phyloP scores from a whole-genome alignment of 2,888 invertebrate genomes.

The Disparrhopalites patrizii region DNA sequence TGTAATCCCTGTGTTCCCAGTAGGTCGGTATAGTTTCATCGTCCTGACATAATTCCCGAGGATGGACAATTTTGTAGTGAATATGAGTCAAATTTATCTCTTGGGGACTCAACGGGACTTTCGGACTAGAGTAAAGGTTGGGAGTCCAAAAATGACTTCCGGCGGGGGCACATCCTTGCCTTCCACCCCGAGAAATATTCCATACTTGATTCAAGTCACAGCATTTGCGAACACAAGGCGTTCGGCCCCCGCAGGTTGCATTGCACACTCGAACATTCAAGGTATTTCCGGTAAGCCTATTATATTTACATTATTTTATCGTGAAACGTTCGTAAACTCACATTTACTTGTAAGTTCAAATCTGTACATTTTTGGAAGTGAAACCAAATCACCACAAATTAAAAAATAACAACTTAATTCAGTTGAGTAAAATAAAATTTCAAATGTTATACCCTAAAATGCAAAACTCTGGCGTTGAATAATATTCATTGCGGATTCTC shows the following conservation, averaged over 20 bases:
- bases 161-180: slow-evolving; percentile 32
- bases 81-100: slow-evolving; percentile 29
- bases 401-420: neutral
- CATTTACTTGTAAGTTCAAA: neutral
- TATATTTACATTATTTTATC: neutral
- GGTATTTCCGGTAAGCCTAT: slow-evolving; percentile 12
- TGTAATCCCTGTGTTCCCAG: neutral
- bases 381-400: neutral
- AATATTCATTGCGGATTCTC: slow-evolving; percentile 34
- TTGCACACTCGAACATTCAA: slow-evolving; percentile 30
- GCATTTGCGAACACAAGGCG: slow-evolving; percentile 45
- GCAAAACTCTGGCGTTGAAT: slow-evolving; percentile 43
- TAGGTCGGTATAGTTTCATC: neutral
- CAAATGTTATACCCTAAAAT: slow-evolving; percentile 33
- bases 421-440: neutral
- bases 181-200: slow-evolving; percentile 26
- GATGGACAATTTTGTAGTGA: slow-evolving; percentile 38
- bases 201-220: slow-evolving; percentile 44
- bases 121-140: slow-evolving; percentile 30
- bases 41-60: slow-evolving; percentile 33
- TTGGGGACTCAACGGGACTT: slow-evolving; percentile 14
- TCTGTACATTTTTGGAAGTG: neutral
- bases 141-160: slow-evolving; percentile 36
- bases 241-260: slow-evolving; percentile 37
- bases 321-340: neutral